Conservation (phyloP, 2,113 vertebrate species). For the Bostrychus sinensis region DNA sequence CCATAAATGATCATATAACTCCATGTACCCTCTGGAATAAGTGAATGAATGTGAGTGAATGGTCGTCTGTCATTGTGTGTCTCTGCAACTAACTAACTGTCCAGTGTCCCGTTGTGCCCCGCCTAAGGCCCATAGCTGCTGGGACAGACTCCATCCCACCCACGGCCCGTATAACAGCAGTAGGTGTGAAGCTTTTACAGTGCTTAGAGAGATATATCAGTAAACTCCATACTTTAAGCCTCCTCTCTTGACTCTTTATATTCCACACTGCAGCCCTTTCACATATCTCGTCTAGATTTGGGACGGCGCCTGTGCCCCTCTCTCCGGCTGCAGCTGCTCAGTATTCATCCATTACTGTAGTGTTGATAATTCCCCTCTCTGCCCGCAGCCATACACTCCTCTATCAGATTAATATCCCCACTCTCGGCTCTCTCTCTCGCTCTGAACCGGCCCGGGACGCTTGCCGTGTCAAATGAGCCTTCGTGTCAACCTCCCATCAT, state of each 20-base stretch:
- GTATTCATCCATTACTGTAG: slow-evolving; percentile 81
- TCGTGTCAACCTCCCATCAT: slow-evolving; percentile 70
- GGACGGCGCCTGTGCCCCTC: background rate
- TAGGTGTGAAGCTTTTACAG: background rate
- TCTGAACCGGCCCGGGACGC: slow-evolving; percentile 54
- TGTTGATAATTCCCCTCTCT: slow-evolving; percentile 80
- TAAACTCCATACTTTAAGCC: slow-evolving; percentile 31
- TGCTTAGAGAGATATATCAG: no score
- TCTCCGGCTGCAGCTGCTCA: slow-evolving; percentile 72
- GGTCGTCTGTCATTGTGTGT: no score
- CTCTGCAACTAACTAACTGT: no score
- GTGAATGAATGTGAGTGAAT: no score
- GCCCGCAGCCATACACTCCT: slow-evolving; percentile 78
- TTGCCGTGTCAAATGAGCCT: slow-evolving; percentile 69
- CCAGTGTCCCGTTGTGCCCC: no score
- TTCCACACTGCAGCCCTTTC: background rate
- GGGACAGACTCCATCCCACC: no score
- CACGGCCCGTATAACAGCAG: no score
- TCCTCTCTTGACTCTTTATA: slow-evolving; percentile 15
- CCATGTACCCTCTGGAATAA: no score
- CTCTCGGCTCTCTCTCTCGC: slow-evolving; percentile 36
- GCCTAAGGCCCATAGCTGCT: no score
- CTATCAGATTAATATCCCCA: slow-evolving; percentile 81
- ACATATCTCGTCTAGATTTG: background rate
- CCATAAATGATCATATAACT: no score